Evolutionary conservation across 2,797 vertebrate species (phyloP), one percentile per base, ranked within the genome.

Genomic region (Harpagifer antarcticus): DNA sequence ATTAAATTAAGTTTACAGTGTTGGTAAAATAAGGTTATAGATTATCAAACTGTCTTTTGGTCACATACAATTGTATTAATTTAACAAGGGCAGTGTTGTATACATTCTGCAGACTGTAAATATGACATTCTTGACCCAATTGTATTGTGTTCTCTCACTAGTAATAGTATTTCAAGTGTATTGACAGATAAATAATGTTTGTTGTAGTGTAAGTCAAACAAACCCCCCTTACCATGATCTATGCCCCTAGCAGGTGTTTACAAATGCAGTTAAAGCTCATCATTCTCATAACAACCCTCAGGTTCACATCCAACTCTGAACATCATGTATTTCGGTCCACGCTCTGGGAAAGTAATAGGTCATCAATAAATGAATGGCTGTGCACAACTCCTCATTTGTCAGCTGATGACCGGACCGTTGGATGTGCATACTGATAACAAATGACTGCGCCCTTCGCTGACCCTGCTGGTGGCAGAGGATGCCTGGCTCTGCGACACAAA

Each of bases 301-400:
- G 61, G 49, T 66, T 72, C 81, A 63, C 63, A 60, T 40, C 48
- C 57, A 75, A 19, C 53, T 19, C 33, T 20, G 17, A 15, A 43
- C 56, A 60, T 68, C 45, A 15, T 77, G 68, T 58, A 61, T 84
- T 79, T 83, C 76, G 67, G 66, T 59, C 70, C 55, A 66, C 50
- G 71, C 75, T 75, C 70, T 57, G 66, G 59, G 81, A 83, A 81
- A 76, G 63, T 72, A 88, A 79, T 55, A 72, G 79, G 70, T 86
- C 82, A 79, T 89, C 82, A 87, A 82, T 91, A 89, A 88, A 83
- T 64, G 59, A 86, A 84, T 70, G 69, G 77, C 80, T 74, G 64
- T 14, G 65, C 68, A 64, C 80, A 71, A 90, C 88, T 83, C 75
- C 72, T 90, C 85, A 89, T 95, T 91, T 89, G 89, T 90, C 88